Evolutionary conservation across 2,888 invertebrate species (phyloP), one percentile per base, ranked within the genome.

Genomic region (Subacronicta megacephala): DNA sequence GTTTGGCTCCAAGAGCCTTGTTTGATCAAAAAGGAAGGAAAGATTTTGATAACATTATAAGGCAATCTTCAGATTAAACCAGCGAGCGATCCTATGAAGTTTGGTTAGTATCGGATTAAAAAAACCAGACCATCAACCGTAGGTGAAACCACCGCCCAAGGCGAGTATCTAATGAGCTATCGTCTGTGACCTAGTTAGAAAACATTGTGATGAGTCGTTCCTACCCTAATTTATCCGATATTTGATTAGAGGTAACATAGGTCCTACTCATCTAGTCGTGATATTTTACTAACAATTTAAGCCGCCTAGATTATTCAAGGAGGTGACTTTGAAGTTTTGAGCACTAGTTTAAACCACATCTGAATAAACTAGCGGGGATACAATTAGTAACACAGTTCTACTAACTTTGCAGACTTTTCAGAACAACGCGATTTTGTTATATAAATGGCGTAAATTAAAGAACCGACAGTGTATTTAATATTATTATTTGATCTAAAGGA

Each of bases 391-490:
- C 55, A 38, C 18, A 23, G n/a, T 35, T n/a, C n/a, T n/a, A 12
- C n/a, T 20, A 61, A 62, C 46, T 62, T 31, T 45, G 20, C 33
- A 33, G 15, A 17, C 37, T 50, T 57, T 54, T 26, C 10, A 57
- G 37, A 41, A 41, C 17, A 0, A 26, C 20, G 12, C 7, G 9
- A 7, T 18, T 18, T 33, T 16, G 12, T 31, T 1, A 29, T 3
- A 6, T 29, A n/a, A 44, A 61, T 65, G 1, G 12, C 3, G 7
- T 29, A n/a, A 44, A 61, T 66, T 47, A 67, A 47, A 56, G 61
- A 52, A 41, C 41, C 20, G 36, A 31, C 60, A 31, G 17, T n/a
- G 26, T 40, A 40, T 42, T 50, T 26, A 53, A 60, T 52, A 54
- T 52, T 49, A 46, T 64, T 60, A 50, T 55, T 46, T 55, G 18